Evolutionary conservation across 2,113 vertebrate species (phyloP).

Genomic region (Australoheros scitulus): DNA sequence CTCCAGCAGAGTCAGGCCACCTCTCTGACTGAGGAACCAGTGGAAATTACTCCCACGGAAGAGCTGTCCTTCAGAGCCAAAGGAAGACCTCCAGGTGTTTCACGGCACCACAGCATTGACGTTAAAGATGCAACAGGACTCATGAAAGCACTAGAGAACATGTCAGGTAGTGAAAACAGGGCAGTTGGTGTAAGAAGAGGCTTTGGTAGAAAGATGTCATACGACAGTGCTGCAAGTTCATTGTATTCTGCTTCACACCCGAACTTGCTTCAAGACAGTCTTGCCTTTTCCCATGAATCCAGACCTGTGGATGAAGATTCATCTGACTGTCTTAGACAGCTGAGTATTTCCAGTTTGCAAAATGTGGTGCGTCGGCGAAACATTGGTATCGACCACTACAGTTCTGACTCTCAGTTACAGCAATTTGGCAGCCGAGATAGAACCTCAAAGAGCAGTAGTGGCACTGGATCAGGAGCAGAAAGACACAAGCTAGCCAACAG

Average conservation of each 20-base stretch:
- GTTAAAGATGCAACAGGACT: conserved; percentile 81
- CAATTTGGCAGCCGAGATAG: conserved; percentile 68
- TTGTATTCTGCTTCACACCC: conserved; percentile 70
- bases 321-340: conserved; percentile 71
- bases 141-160: conserved; percentile 78
- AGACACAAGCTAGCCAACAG: conserved; percentile 81
- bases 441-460: conserved; percentile 20
- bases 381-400: conserved; percentile 85
- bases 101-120: conserved; percentile 84
- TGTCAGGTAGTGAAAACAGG: conserved; percentile 34
- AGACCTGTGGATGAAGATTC: conserved; percentile 72
- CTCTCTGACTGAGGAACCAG: conserved; percentile 82
- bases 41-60: conserved; percentile 79
- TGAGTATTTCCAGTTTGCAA: conserved; percentile 83
- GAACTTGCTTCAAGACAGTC: conserved; percentile 74
- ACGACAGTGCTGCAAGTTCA: conserved; percentile 77
- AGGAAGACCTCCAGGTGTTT: conserved; percentile 65
- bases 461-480: conserved; percentile 66
- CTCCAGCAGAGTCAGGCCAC: conserved; percentile 82
- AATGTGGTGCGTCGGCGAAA: conserved; percentile 83
- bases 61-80: conserved; percentile 77
- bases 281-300: conserved; percentile 34
- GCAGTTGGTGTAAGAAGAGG: conserved; percentile 25
- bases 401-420: conserved; percentile 87
- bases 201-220: conserved; percentile 83